A percentile compares a stretch with the other conserved stretches of the same genome.
phyloP scores from a whole-genome alignment of 2,113 vertebrate species.

The Apteryx owenii region DNA sequence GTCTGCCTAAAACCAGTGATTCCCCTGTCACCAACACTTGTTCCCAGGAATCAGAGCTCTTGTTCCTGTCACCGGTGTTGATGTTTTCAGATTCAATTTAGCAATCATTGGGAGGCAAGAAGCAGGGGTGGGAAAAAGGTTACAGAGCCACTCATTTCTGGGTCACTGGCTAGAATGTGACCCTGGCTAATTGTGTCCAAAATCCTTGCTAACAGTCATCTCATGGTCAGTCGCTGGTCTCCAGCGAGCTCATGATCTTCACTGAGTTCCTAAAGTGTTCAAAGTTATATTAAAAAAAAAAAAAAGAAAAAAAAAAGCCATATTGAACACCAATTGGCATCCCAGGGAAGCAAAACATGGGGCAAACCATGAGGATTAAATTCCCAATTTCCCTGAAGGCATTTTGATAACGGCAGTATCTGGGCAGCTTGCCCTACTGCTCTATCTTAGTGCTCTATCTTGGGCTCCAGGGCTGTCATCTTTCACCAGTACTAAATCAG shows the following conservation, averaged over 20 bases:
- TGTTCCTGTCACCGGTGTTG: background rate
- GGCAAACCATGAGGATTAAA: background rate
- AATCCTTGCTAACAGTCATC: background rate
- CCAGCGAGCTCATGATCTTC: fast-evolving
- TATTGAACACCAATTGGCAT: background rate
- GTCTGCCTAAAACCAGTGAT: background rate
- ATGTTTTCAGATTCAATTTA: background rate
- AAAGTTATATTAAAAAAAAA: background rate
- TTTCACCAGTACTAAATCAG: background rate
- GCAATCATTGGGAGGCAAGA: background rate
- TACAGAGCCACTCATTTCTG: background rate
- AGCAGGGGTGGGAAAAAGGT: background rate
- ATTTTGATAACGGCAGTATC: background rate
- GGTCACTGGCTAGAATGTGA: background rate
- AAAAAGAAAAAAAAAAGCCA: background rate
- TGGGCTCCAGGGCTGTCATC: background rate
- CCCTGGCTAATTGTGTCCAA: background rate
- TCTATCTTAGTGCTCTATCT: background rate
- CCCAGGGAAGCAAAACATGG: background rate
- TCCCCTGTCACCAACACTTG: background rate
- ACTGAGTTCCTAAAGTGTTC: background rate
- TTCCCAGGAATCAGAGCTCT: conserved; percentile 13
- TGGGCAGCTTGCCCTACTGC: conserved; percentile 6
- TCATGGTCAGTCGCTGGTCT: background rate
- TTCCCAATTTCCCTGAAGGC: background rate